These are phyloP conservation scores for Sander vitreus DNA, from an alignment of 2,113 vertebrate species.

Conservation along the genomic window DNA sequence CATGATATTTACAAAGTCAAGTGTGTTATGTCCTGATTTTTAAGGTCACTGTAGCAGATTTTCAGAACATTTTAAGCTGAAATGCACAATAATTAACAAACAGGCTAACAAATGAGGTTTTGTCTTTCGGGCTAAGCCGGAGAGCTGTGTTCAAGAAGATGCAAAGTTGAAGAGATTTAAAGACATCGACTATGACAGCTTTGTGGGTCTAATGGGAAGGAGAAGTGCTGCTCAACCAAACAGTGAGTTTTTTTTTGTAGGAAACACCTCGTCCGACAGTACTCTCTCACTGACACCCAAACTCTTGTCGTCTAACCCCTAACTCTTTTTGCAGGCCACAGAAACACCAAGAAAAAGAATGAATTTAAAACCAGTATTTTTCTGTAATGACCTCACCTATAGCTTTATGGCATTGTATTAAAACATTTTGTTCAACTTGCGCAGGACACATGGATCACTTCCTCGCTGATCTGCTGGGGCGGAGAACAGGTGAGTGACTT, in stretches of 20 bases:
- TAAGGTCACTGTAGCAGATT: not conserved
- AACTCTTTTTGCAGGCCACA: slow-evolving; percentile 12
- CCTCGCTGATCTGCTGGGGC: slow-evolving; percentile 87
- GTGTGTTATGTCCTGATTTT: not conserved
- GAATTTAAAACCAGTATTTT: not conserved
- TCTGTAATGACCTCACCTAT: not conserved
- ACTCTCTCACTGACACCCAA: not conserved
- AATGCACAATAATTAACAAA: not conserved
- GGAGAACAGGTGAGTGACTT: slow-evolving; percentile 78
- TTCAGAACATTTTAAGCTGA: not conserved
- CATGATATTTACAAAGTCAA: not conserved
- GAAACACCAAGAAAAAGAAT: slow-evolving; percentile 4
- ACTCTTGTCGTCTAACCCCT: not conserved
- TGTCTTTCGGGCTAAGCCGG: slow-evolving; percentile 12
- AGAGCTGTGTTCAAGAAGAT: slow-evolving; percentile 38
- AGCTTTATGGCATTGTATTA: not conserved
- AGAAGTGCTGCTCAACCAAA: slow-evolving; percentile 79
- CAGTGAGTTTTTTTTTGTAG: slow-evolving; percentile 20
- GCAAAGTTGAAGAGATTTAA: slow-evolving; percentile 71
- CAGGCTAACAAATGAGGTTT: too few relatives aligned
- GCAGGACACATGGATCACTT: slow-evolving; percentile 86
- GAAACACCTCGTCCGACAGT: too few relatives aligned
- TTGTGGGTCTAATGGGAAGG: slow-evolving; percentile 85
- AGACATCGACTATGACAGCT: slow-evolving; percentile 80
- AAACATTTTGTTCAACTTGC: slow-evolving; percentile 13